phyloP scores from a whole-genome alignment of 2,888 invertebrate species.

The Eutolmus rufibarbis region DNA sequence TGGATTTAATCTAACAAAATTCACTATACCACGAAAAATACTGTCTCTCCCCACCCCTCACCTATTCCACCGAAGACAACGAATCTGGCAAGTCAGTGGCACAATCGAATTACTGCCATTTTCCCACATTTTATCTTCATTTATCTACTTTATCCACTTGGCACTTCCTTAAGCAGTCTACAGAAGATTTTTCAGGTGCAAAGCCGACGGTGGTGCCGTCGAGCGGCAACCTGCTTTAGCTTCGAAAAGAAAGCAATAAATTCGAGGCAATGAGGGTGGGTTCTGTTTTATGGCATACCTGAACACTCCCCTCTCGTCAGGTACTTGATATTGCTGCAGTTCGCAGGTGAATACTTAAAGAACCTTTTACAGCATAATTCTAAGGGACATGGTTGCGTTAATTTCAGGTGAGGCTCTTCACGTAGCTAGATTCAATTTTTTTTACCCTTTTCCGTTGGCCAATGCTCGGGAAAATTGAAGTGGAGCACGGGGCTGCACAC shows the following conservation, averaged over 20 bases:
- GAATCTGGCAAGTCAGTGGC: not conserved
- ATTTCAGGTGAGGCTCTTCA: not conserved
- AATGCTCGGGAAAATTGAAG: not conserved
- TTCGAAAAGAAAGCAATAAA: not conserved
- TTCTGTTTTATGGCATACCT: not conserved
- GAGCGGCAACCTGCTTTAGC: not conserved
- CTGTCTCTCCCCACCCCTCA: not conserved
- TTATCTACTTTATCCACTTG: conserved; percentile 10
- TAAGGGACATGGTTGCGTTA: not conserved
- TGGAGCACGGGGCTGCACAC: not conserved
- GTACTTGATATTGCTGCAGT: not conserved
- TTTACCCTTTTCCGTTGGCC: not conserved
- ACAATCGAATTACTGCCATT: conserved; percentile 19
- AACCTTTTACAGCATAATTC: not conserved
- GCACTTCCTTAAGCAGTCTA: conserved; percentile 5
- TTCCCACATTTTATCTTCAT: conserved; percentile 27
- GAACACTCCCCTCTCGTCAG: not conserved
- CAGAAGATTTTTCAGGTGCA: conserved; percentile 15
- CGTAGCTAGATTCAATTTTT: not conserved
- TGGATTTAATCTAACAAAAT: not conserved
- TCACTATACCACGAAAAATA: not conserved
- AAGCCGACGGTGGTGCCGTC: not conserved
- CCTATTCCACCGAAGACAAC: not conserved
- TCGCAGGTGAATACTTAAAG: conserved; percentile 3
- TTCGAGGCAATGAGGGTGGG: not conserved